phyloP scores from a whole-genome alignment of 2,797 vertebrate genomes.

The Selene dorsalis region DNA sequence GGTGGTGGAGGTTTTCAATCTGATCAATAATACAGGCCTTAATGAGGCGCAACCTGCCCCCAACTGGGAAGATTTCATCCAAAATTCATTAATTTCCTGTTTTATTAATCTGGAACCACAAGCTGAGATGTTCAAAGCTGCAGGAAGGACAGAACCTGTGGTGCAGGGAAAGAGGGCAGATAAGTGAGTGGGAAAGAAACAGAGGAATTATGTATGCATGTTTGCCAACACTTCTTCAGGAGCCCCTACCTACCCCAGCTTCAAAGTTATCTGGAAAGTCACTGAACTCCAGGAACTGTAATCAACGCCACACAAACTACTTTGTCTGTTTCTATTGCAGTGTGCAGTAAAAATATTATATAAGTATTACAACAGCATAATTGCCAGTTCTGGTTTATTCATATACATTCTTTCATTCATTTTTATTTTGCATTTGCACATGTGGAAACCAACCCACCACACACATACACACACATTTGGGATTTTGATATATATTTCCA shows the following conservation, averaged over 20 bases:
- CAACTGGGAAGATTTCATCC: constrained; percentile 84
- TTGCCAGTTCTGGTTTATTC: background rate
- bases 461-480: constrained; percentile 16
- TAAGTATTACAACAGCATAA: background rate
- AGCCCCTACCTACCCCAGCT: constrained; percentile 22
- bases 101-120: constrained; percentile 85
- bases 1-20: constrained; percentile 78
- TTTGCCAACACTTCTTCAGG: constrained; percentile 61
- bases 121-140: constrained; percentile 82
- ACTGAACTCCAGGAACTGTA: constrained; percentile 38
- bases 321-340: background rate
- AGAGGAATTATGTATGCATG: constrained; percentile 60
- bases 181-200: constrained; percentile 46
- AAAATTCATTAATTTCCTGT: constrained; percentile 88
- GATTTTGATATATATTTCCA: constrained; percentile 52
- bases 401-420: constrained; percentile 33
- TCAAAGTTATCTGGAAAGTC: constrained; percentile 72
- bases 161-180: constrained; percentile 66
- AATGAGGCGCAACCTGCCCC: constrained; percentile 82
- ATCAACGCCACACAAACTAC: background rate
- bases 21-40: constrained; percentile 87
- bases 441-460: constrained; percentile 11
- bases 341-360: background rate
- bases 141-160: constrained; percentile 75
- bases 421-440: background rate